A percentile compares a stretch with the other conserved stretches of the same genome.
Evolutionary conservation across 2,797 vertebrate species (phyloP).

Genomic region (Falco cherrug): DNA sequence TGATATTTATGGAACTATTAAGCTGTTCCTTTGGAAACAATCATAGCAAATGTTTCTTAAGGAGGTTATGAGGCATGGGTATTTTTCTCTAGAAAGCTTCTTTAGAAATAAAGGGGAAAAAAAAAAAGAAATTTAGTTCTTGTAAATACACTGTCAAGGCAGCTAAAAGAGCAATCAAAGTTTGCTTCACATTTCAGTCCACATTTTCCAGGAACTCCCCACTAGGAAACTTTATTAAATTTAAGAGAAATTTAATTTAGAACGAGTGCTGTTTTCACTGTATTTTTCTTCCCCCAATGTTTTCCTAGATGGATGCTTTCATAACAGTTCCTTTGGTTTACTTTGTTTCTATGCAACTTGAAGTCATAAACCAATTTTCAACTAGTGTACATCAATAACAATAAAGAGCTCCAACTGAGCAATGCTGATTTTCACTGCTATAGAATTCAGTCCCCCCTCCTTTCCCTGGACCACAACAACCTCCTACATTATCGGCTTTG

Average conservation of each 20-base stretch:
- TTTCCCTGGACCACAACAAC: not conserved
- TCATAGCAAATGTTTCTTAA: slow-evolving; percentile 1
- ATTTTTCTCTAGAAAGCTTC: not conserved
- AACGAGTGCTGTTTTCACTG: not conserved
- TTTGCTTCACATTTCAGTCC: not conserved
- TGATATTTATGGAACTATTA: slow-evolving; percentile 24
- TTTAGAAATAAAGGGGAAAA: not conserved
- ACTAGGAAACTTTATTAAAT: slow-evolving; percentile 13
- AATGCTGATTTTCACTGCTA: not conserved
- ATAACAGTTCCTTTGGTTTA: not conserved
- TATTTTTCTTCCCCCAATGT: not conserved
- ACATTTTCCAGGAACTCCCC: slow-evolving; percentile 17
- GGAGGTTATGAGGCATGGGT: not conserved
- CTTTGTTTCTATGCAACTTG: slow-evolving; percentile 18
- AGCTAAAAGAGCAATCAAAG: not conserved
- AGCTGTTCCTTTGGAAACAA: slow-evolving; percentile 57
- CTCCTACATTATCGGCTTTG: not conserved
- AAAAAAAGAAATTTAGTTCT: not conserved
- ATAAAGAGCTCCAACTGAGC: not conserved
- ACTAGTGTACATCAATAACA: not conserved
- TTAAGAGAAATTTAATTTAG: slow-evolving; percentile 41
- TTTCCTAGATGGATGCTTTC: not conserved
- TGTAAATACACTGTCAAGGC: not conserved
- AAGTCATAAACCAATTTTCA: slow-evolving; percentile 21
- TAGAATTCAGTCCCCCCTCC: not conserved